Evolutionary conservation across 2,797 vertebrate species (phyloP), one percentile per base, ranked within the genome.

Genomic region (Scarus forsteni): DNA sequence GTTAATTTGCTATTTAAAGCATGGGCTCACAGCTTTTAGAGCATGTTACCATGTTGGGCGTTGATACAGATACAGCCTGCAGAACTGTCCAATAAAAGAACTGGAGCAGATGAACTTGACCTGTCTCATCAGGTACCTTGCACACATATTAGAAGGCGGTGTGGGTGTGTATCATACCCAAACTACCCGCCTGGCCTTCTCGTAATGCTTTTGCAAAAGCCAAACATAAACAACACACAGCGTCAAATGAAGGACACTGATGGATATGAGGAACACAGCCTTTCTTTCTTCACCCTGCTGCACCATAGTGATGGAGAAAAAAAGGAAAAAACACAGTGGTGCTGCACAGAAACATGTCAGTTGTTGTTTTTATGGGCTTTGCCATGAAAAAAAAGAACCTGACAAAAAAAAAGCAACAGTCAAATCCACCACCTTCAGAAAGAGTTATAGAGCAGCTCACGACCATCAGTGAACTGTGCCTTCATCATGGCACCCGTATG

Each of bases 151-250:
- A 2, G 27, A 27, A 27, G 27, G 27, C 27, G 2, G 27, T 75
- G 58, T 72, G 44, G 36, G 36, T 54, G 45, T 83, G 79, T 89
- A 7, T 88, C 70, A 77, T 71, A 64, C 81, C 42, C 66, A 88
- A 85, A 87, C 83, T 75, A 18, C 73, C 57, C 70, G 5, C 10
- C 40, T 39, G 27, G 51, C 49, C 49, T 63, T 52, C 39, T 66
- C 57, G 67, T 87, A 54, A 68, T 63, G 76, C 51, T 39, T 69
- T 44, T 65, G 46, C 59, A 45, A 27, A n/a, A 52, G 64, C 67
- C 61, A 79, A 82, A 86, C 73, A 80, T 45, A 9, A 40, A 43
- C 7, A 65, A 75, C 79, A 81, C 69, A 88, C 85, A 60, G 53
- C 4, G 12, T 76, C 80, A 75, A 46, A 40, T 63, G 15, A 73